Conservation (phyloP, 2,797 vertebrate genomes). For the Hoplostethus atlanticus region DNA sequence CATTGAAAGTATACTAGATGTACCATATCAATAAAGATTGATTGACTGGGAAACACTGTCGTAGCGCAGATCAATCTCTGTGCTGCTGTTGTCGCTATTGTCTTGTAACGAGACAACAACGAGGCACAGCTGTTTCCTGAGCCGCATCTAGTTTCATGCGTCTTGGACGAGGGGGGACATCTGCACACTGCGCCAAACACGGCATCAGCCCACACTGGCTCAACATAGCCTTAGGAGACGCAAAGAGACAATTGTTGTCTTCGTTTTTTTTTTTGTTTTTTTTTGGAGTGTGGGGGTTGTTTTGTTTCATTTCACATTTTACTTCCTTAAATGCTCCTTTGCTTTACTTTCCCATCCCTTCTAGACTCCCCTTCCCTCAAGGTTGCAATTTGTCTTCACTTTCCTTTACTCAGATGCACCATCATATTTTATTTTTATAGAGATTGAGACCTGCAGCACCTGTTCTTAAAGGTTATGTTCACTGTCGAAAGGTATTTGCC, state of each 20-base stretch:
- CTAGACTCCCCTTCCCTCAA: too few species aligned
- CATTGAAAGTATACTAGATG: too few species aligned
- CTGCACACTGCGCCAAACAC: constrained; percentile 54
- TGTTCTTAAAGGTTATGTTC: constrained; percentile 55
- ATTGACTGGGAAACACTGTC: not conserved
- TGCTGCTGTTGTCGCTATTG: constrained; percentile 41
- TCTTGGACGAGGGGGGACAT: constrained; percentile 62
- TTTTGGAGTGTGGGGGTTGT: constrained; percentile 26
- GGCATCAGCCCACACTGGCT: constrained; percentile 63
- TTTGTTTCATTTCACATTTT: constrained; percentile 52
- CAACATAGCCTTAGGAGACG: constrained; percentile 50
- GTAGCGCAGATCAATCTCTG: constrained; percentile 26
- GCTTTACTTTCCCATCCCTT: not conserved
- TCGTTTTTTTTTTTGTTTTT: not conserved
- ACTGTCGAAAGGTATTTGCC: constrained; percentile 44
- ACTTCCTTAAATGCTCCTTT: constrained; percentile 27
- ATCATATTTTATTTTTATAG: constrained; percentile 24
- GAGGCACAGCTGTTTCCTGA: constrained; percentile 64
- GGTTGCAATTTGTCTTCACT: constrained; percentile 19
- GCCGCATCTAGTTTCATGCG: constrained; percentile 51
- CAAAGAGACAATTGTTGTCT: constrained; percentile 29
- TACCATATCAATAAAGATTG: too few species aligned
- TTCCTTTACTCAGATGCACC: constrained; percentile 14
- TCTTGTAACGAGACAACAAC: constrained; percentile 30
- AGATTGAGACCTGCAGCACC: constrained; percentile 33